Evolutionary conservation across 2,113 vertebrate species (phyloP).

Genomic region (Calidris pugnax): DNA sequence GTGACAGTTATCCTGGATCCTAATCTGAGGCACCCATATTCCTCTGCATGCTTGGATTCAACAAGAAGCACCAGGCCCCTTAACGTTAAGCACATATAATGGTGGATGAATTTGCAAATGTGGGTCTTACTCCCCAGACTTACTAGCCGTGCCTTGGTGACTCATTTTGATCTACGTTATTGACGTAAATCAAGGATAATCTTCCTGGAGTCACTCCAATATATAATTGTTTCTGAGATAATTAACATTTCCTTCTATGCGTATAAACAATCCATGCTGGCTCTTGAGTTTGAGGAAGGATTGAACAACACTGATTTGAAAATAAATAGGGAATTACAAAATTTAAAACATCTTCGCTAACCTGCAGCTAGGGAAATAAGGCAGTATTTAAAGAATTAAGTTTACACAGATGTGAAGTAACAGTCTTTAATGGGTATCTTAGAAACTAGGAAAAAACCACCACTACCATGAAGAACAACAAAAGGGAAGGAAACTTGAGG

Average conservation of each 20-base stretch:
- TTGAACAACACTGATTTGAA: constrained; percentile 56
- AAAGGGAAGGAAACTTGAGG: background rate
- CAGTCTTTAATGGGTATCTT: constrained; percentile 14
- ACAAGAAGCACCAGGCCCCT: background rate
- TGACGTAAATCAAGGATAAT: constrained; percentile 58
- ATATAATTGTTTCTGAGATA: constrained; percentile 53
- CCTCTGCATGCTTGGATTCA: background rate
- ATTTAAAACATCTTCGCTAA: constrained; percentile 23
- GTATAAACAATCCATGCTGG: constrained; percentile 28
- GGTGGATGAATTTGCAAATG: background rate
- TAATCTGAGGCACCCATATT: background rate
- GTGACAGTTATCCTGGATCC: background rate
- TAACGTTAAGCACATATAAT: background rate
- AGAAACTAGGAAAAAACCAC: constrained; percentile 15
- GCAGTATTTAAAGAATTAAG: constrained; percentile 63
- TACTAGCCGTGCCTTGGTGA: background rate
- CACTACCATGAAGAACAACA: background rate
- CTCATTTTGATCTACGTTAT: constrained; percentile 4
- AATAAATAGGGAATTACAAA: constrained; percentile 64
- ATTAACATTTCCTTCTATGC: background rate
- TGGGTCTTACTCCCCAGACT: background rate
- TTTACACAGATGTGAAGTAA: constrained; percentile 52
- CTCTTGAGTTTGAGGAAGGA: constrained; percentile 32
- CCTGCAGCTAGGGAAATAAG: constrained; percentile 52
- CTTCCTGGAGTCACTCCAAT: constrained; percentile 31